Evolutionary conservation across 2,888 invertebrate species (phyloP).

Genomic region (Ditylenchus weischeri): DNA sequence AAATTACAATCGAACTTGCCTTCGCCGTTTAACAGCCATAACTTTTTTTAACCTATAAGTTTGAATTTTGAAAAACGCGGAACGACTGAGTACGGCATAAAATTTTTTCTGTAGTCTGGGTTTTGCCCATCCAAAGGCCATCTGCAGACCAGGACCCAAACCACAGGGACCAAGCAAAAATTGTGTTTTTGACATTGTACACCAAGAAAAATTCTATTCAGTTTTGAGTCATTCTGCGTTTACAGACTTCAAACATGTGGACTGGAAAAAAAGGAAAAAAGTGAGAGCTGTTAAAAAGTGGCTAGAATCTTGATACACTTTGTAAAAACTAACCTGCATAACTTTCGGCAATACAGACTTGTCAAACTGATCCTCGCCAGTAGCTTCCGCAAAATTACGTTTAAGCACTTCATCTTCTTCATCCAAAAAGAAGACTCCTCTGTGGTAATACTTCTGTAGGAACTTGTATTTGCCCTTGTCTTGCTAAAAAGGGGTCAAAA

Average conservation of each 20-base stretch:
- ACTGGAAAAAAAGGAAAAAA: not conserved
- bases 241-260: slow-evolving; percentile 9
- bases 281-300: not conserved
- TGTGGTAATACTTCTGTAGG: slow-evolving; percentile 97
- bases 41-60: not conserved
- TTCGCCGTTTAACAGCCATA: too few relatives aligned
- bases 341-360: slow-evolving; percentile 97
- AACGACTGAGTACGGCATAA: not conserved
- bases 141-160: too few relatives aligned
- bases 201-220: not conserved
- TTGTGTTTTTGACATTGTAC: not conserved
- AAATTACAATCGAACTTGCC: too few relatives aligned
- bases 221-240: too few relatives aligned
- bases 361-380: slow-evolving; percentile 97
- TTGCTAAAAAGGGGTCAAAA: slow-evolving; percentile 61
- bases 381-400: slow-evolving; percentile 89
- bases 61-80: not conserved
- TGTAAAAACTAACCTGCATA: slow-evolving; percentile 73
- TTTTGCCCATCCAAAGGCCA: too few relatives aligned
- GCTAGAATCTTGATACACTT: not conserved
- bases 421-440: slow-evolving; percentile 93
- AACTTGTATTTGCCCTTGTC: slow-evolving; percentile 98
- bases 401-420: slow-evolving; percentile 64
- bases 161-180: too few relatives aligned
- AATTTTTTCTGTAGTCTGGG: too few relatives aligned